These are phyloP conservation scores for Pitta sordida DNA, from an alignment of 2,113 vertebrate species.

Conservation along the genomic window DNA sequence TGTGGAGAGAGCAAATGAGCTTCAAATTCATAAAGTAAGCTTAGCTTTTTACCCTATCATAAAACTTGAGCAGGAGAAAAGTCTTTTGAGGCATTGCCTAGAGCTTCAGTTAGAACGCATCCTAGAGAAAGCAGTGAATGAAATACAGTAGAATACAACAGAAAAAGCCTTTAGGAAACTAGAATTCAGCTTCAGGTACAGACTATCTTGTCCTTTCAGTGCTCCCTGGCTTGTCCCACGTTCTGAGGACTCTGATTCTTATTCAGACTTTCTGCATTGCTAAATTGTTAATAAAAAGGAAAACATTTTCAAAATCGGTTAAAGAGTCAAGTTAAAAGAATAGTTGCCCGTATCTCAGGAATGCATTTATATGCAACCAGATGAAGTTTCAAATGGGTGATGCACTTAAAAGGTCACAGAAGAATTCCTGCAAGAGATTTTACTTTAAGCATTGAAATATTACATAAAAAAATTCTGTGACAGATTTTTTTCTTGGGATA, in stretches of 20 bases:
- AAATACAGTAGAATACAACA: neutral
- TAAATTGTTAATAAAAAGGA: neutral
- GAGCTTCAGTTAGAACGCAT: neutral
- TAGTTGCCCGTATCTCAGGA: neutral
- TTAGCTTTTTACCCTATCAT: neutral
- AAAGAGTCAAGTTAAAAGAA: neutral
- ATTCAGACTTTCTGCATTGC: neutral
- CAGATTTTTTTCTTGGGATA: neutral
- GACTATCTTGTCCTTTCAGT: neutral
- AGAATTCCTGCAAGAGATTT: neutral
- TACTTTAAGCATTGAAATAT: neutral
- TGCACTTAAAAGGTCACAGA: neutral
- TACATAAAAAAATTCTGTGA: neutral
- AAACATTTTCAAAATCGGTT: neutral
- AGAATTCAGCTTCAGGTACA: neutral
- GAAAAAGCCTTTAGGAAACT: neutral
- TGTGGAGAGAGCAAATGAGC: neutral
- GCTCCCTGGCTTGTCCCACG: fast-evolving
- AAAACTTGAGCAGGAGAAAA: neutral
- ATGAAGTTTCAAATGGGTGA: neutral
- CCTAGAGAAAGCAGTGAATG: neutral
- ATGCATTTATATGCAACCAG: neutral
- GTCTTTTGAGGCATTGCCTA: neutral
- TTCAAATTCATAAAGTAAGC: neutral
- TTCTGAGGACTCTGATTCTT: neutral